Percentiles rank a stretch among this genome's conserved stretches.
Evolutionary conservation across 2,797 vertebrate species (phyloP).

Genomic region (Anabas testudineus): DNA sequence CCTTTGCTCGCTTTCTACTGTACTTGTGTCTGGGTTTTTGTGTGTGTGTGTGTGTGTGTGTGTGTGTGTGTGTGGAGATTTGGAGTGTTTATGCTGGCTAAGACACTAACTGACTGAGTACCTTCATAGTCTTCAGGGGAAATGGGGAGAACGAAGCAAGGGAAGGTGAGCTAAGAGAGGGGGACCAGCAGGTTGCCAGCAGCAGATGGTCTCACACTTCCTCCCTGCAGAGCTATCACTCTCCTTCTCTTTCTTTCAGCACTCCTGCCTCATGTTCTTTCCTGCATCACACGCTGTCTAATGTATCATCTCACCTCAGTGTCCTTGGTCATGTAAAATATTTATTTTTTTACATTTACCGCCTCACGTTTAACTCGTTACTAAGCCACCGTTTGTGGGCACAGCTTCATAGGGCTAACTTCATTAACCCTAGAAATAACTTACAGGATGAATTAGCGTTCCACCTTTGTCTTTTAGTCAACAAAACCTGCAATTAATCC

Average conservation of each 20-base stretch:
- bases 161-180: slow-evolving; percentile 64
- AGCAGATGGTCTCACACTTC: slow-evolving; percentile 81
- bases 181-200: slow-evolving; percentile 76
- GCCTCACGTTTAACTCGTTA: slow-evolving; percentile 28
- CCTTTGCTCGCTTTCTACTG: slow-evolving; percentile 20
- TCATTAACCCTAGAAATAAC: slow-evolving; percentile 5
- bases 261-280: slow-evolving; percentile 59
- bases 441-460: slow-evolving; percentile 5
- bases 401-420: slow-evolving; percentile 18
- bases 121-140: slow-evolving; percentile 62
- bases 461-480: slow-evolving; percentile 4
- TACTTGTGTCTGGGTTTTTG: neutral
- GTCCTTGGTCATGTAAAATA: slow-evolving; percentile 66
- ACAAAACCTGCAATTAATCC: neutral
- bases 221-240: slow-evolving; percentile 80
- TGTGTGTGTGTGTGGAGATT: slow-evolving; percentile 35
- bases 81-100: slow-evolving; percentile 24
- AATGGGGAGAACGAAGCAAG: slow-evolving; percentile 49
- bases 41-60: slow-evolving; percentile 25
- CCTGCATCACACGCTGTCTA: slow-evolving; percentile 61
- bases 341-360: slow-evolving; percentile 40
- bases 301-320: slow-evolving; percentile 68
- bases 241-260: slow-evolving; percentile 60
- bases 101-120: slow-evolving; percentile 66
- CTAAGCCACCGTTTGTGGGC: slow-evolving; percentile 20